These are phyloP conservation scores for Drosophila monieri DNA, from an alignment of 2,888 invertebrate genomes.

Conservation along the genomic window DNA sequence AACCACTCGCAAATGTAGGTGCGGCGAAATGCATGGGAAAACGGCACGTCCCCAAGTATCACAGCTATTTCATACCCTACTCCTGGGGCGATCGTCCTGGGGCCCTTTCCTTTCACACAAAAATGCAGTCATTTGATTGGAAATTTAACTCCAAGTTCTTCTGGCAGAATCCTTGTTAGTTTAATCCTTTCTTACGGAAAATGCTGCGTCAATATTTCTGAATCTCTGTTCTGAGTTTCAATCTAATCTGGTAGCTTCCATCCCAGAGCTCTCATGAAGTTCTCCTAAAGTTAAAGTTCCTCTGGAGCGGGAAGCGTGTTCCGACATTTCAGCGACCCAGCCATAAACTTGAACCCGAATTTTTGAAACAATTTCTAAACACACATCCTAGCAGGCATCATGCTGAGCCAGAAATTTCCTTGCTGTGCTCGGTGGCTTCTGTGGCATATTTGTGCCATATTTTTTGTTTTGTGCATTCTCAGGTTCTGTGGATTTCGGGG, in stretches of 20 bases:
- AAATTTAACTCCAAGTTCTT: background rate
- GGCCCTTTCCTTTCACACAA: too few relatives aligned
- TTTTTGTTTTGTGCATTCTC: constrained; percentile 2
- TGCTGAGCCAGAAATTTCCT: constrained; percentile 15
- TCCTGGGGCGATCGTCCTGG: background rate
- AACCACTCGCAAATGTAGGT: constrained; percentile 7
- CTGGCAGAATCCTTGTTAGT: too few relatives aligned
- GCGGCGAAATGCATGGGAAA: background rate
- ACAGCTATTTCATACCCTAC: constrained; percentile 3
- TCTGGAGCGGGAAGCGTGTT: background rate
- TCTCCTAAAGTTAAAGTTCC: too few relatives aligned
- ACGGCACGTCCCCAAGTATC: background rate
- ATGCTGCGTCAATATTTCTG: too few relatives aligned
- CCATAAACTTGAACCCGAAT: constrained; percentile 11
- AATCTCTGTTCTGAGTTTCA: too few relatives aligned
- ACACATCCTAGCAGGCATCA: constrained; percentile 29
- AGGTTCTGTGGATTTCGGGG: constrained; percentile 10
- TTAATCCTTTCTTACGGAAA: too few relatives aligned
- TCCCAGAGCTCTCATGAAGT: too few relatives aligned
- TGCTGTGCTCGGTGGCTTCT: constrained; percentile 22
- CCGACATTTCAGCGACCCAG: background rate
- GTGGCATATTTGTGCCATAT: constrained; percentile 9
- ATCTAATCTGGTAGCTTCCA: too few relatives aligned
- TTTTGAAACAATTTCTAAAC: constrained; percentile 53
- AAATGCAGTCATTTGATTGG: background rate